Base-by-base conservation (phyloP, 2,797 vertebrate genomes). In the Cynopterus sphinx region DNA sequence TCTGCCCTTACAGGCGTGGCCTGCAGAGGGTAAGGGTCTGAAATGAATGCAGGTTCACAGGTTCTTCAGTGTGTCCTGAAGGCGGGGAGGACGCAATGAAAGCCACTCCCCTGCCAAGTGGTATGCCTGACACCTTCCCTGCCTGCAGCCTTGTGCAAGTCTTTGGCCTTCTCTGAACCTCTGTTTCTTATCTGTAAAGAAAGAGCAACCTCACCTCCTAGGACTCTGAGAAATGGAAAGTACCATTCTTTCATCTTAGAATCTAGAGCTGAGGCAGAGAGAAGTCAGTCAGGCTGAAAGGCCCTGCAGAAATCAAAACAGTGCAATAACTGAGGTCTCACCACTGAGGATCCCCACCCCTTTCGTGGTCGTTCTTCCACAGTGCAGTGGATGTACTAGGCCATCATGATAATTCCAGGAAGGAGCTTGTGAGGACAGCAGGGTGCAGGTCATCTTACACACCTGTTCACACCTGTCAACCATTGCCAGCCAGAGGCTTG, bases 291-390 rank as follows among this genome's bases (percentile, higher is more conserved):
- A 19, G 36, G 53, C 82, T 17, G 36, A 15, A n/a, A 61, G 51
- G 33, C 16, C 22, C 67, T 0, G 1, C 49, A 33, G 67, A 39
- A 33, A 33, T 31, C 4, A 4, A 17, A 84, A 49, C 71, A 4
- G 41, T 24, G 1, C 22, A 12, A 0, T 9, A 49, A 9, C 57
- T n/a, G n/a, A 26, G 17, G 39, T 9, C 26, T 9, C 33, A 1
- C 22, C 8, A 5, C 21, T 16, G n/a, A 51, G 67, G 57, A 5
- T 10, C 57, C 19, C 1, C 1, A 0, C 5, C 22, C 2, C 1
- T 3, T 43, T 24, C 4, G 0, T 6, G 46, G 87, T 63, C 2
- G 0, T 16, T 33, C 26, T 53, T 46, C 39, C 31, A 19, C 12
- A 12, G 33, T 0, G 1, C 3, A 2, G 16, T 5, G 78, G 90